Percentiles rank a stretch among this genome's conserved stretches.
phyloP scores from a whole-genome alignment of 2,888 invertebrate species.

The Hylaea fasciaria region DNA sequence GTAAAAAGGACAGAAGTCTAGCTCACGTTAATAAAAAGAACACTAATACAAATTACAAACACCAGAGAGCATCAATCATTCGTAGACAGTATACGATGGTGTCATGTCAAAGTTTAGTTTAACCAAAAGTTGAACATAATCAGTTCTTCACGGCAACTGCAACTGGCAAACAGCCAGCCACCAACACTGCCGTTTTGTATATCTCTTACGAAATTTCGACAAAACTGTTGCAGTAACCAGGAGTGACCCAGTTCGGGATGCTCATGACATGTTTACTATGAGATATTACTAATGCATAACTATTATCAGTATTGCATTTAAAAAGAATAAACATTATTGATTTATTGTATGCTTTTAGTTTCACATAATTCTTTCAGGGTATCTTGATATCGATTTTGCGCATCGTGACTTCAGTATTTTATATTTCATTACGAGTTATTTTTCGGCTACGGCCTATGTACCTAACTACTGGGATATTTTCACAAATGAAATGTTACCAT shows the following conservation, averaged over 20 bases:
- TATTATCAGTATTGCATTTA: conserved; percentile 40
- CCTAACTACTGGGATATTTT: too few relatives aligned
- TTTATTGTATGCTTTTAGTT: conserved; percentile 37
- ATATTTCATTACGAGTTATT: too few relatives aligned
- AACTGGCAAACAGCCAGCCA: conserved; percentile 70
- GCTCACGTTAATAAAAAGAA: too few relatives aligned
- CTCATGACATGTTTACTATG: conserved; percentile 50
- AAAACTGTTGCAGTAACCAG: conserved; percentile 75
- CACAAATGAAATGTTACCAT: too few relatives aligned
- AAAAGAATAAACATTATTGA: conserved; percentile 31
- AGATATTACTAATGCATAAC: conserved; percentile 37
- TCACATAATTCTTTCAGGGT: conserved; percentile 17
- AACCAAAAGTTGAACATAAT: conserved; percentile 23
- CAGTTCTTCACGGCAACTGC: conserved; percentile 49
- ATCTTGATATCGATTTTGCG: not conserved
- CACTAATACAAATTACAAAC: not conserved
- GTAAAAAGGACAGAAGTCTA: too few relatives aligned
- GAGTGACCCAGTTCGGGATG: conserved; percentile 69
- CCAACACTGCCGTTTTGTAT: conserved; percentile 70
- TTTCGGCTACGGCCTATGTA: too few relatives aligned
- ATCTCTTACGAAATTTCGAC: conserved; percentile 78
- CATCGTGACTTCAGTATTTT: not conserved
- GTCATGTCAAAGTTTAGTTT: conserved; percentile 29
- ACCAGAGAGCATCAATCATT: conserved; percentile 8
- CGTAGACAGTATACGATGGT: conserved; percentile 15